Percentiles rank a stretch among this genome's conserved stretches.
phyloP scores from a whole-genome alignment of 2,888 invertebrate species.

The Nomada fabriciana region DNA sequence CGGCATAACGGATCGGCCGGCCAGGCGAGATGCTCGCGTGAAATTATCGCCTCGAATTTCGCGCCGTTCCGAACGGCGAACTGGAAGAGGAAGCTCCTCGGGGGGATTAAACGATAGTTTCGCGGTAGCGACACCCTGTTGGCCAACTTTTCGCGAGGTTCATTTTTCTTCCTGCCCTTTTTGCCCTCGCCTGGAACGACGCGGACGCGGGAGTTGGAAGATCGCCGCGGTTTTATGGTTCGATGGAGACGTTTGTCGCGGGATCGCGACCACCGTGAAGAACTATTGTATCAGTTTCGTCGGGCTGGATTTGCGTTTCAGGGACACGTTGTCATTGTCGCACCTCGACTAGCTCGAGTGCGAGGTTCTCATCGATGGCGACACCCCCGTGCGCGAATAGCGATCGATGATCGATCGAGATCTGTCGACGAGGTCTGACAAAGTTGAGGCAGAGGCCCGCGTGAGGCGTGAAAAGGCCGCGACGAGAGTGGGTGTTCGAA shows the following conservation, averaged over 20 bases:
- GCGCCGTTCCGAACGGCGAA: neutral
- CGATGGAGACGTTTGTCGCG: neutral
- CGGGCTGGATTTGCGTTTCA: neutral
- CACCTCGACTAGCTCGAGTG: neutral
- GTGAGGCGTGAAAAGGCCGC: slow-evolving; percentile 31
- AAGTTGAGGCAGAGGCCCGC: slow-evolving; percentile 29
- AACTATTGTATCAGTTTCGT: neutral
- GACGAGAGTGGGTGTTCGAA: slow-evolving; percentile 74
- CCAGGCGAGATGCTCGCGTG: slow-evolving; percentile 6
- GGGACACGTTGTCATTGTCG: neutral
- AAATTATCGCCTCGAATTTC: slow-evolving; percentile 53
- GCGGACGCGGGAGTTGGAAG: neutral
- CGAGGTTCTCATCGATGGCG: too few species aligned
- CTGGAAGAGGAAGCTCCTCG: neutral
- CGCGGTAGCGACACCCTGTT: neutral
- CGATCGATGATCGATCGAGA: slow-evolving; percentile 13
- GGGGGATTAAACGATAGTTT: neutral
- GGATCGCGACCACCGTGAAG: neutral
- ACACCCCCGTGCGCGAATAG: too few species aligned
- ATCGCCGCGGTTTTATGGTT: slow-evolving; percentile 24
- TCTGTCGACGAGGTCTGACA: slow-evolving; percentile 27
- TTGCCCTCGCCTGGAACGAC: neutral
- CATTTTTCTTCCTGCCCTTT: too few species aligned
- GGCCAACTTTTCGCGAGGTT: neutral
- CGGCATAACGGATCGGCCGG: slow-evolving; percentile 55